Base-by-base conservation (phyloP, 1,140 invertebrate genomes). In the Parapsyche elsis region DNA sequence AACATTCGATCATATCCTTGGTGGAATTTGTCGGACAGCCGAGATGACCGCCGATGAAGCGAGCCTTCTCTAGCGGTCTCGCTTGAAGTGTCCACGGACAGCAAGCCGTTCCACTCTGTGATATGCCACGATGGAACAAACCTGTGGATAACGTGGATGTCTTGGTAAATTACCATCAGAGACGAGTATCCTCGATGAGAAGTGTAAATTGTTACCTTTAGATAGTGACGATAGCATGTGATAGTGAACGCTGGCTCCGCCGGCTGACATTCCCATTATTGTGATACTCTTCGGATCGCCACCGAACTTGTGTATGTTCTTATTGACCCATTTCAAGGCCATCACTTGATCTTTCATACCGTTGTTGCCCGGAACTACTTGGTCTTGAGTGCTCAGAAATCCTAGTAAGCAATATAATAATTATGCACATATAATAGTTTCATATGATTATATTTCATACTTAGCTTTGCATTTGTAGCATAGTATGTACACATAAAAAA, bases 31-130 rank as follows among this genome's bases (percentile, higher is more conserved):
- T 91, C 0, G 92, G 91, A 85, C 95, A 97, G 80, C 94, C 94
- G 0, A 97, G 87, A 4, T 90, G 87, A 1, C 86, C 84, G 0
- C 92, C 93, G 1, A 97, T 85, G 80, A 91, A 88, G 61, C 90
- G 89, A 0, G 95, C 91, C 84, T 95, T 95, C 80, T 92, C 89
- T 0, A 90, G 85, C 0, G 94, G 88, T 46, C 93, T 91, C 84
- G 92, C 89, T 0, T 92, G 89, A 49, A 94, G 88, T 0, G 93
- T 91, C 95, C 94, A 97, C 0, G 91, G 91, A 83, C 90, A 88
- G 0, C 95, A 86, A 4, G 92, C 91, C 12, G 93, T 93, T 0
- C 95, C 96, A 84, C 95, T 96, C 87, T 94, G 91, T 0, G 95
- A 92, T 64, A 97, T 93, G 2, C 93, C 95, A 70, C 92, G 90